A percentile compares a stretch with the other conserved stretches of the same genome.
Evolutionary conservation across 2,888 invertebrate genomes (phyloP).

Genomic region (Yponomeuta cagnagella): DNA sequence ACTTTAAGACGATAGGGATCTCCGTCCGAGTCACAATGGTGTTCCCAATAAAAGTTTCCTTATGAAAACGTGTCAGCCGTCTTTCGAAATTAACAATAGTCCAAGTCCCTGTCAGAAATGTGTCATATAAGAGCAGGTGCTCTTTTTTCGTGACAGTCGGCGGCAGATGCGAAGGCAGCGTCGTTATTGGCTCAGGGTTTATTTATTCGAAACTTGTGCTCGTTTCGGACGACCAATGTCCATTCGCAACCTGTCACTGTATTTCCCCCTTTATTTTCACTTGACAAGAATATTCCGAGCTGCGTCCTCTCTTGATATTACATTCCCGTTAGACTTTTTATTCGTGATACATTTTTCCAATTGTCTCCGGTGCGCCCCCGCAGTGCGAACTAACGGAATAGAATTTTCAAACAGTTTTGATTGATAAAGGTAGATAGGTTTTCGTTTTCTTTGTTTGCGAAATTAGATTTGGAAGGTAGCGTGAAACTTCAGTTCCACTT

Average conservation of each 20-base stretch:
- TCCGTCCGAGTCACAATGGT: constrained; percentile 18
- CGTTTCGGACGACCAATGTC: constrained; percentile 66
- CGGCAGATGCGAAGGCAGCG: constrained; percentile 55
- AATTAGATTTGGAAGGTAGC: constrained; percentile 69
- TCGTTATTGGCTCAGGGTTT: constrained; percentile 60
- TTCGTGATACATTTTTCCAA: constrained; percentile 34
- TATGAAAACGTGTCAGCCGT: constrained; percentile 24
- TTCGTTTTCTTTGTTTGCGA: constrained; percentile 72
- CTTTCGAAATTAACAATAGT: constrained; percentile 46
- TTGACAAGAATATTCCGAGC: constrained; percentile 70
- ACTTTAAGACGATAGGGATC: constrained; percentile 9
- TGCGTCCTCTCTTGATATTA: constrained; percentile 68
- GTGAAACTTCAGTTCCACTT: constrained; percentile 66
- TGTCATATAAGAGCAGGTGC: constrained; percentile 52
- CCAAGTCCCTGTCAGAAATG: constrained; percentile 48
- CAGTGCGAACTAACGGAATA: constrained; percentile 67
- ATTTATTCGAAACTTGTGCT: constrained; percentile 67
- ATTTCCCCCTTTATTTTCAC: constrained; percentile 72
- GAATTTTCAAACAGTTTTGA: constrained; percentile 74
- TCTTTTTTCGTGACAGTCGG: constrained; percentile 43
- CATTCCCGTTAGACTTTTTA: constrained; percentile 69
- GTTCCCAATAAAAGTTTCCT: constrained; percentile 27
- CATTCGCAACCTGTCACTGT: constrained; percentile 70
- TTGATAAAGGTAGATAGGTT: constrained; percentile 74
- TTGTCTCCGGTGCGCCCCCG: constrained; percentile 46